Base-by-base conservation (phyloP, 2,113 vertebrate genomes). In the Zosterops japonicus region DNA sequence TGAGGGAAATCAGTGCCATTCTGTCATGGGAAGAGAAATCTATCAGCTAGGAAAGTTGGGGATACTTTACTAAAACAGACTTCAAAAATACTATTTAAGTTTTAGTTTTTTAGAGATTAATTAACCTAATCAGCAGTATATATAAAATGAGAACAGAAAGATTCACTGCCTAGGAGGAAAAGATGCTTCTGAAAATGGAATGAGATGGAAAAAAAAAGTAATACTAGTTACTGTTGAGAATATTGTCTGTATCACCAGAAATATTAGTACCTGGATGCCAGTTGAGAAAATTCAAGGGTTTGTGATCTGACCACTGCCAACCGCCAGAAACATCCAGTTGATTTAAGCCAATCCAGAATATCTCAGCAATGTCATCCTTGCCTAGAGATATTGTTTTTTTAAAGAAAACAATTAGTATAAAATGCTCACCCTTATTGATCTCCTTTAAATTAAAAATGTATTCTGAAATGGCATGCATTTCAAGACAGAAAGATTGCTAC, bases 231-330 rank as follows among this genome's bases (percentile, higher is more conserved):
- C 5, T 47, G 4, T 31, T 63, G 21, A 42, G 28, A 86, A 59
- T 61, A 42, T 12, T 49, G 8, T 59, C 67, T 41, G 33, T 33
- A 67, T 5, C n/a, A 83, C 4, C 61, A 44, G 49, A 94, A 95
- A 89, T 41, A 71, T 12, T 64, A 70, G 96, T 98, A 99, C 99
- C 99, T 98, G 97, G 64, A 93, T 98, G 97, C 99, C 99, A 99
- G 92, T 97, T 99, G 78, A 99, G 83, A 93, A 98, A 97, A 63
- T 96, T 97, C 69, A 99, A 94, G 23, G 99, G 98, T 18, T 97
- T 98, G 82, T 98, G 98, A 63, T 99, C 99, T 20, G 99, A 99
- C 99, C 99, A 99, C 96, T 99, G 99, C 99, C 99, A 99, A 33
- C 99, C 99, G 81, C 98, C 98, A 93, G 98, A 96, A 77, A 96